A percentile compares a stretch with the other conserved stretches of the same genome.
Evolutionary conservation across 2,888 invertebrate genomes (phyloP).

Genomic region (Parnassius mnemosyne): DNA sequence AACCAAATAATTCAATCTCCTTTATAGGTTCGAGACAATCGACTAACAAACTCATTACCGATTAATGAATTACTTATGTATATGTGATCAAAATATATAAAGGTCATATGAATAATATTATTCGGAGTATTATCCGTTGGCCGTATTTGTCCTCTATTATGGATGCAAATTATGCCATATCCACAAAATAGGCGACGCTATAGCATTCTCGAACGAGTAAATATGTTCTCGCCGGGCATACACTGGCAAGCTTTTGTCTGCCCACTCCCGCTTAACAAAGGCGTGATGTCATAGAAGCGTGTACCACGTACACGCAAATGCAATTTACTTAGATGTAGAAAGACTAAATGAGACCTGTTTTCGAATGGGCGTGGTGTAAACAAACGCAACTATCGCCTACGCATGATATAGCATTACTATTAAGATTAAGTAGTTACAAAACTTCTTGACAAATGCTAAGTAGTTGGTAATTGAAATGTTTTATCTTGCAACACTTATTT

Average conservation of each 20-base stretch:
- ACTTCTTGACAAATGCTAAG: constrained; percentile 12
- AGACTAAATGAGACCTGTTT: constrained; percentile 10
- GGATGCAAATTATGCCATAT: constrained; percentile 28
- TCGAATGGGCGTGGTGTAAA: constrained; percentile 1
- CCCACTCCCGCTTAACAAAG: constrained; percentile 68
- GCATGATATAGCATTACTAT: constrained; percentile 8
- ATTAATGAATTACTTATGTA: no score
- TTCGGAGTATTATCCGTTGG: constrained; percentile 4
- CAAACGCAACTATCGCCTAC: constrained; percentile 28
- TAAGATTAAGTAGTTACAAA: constrained; percentile 5
- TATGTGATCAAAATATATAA: background rate
- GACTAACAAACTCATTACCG: background rate
- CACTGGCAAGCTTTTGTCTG: constrained; percentile 65
- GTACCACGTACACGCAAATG: constrained; percentile 37
- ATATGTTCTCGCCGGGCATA: constrained; percentile 48
- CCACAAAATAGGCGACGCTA: constrained; percentile 18
- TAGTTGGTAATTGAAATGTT: constrained; percentile 3
- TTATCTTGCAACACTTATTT: background rate
- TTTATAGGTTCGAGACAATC: no score
- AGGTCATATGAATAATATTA: constrained; percentile 10
- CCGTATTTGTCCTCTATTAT: constrained; percentile 22
- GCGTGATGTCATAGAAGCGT: constrained; percentile 68
- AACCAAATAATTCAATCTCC: no score
- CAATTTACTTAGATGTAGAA: constrained; percentile 32
- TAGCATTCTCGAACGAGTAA: constrained; percentile 35